Conservation (phyloP, 2,797 vertebrate genomes). For the Nannoperca obscura region DNA sequence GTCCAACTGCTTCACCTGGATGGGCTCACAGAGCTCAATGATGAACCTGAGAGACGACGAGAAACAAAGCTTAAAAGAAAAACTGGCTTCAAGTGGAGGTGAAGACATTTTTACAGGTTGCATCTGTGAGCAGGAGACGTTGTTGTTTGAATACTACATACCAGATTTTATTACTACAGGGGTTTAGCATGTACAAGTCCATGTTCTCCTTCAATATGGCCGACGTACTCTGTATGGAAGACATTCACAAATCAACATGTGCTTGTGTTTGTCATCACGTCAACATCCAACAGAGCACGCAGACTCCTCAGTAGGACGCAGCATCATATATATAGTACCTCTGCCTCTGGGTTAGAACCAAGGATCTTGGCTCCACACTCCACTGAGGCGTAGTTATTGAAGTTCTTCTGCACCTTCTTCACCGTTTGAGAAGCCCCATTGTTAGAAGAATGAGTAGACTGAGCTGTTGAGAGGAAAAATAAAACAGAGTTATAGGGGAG, state of each 20-base stretch:
- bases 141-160: conserved; percentile 20
- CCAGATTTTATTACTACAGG: conserved; percentile 98
- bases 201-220: conserved; percentile 97
- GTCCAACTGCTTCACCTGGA: conserved; percentile 97
- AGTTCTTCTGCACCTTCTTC: conserved; percentile 95
- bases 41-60: conserved; percentile 89
- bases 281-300: not conserved
- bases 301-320: not conserved
- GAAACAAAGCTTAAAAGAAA: not conserved
- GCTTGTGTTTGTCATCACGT: not conserved
- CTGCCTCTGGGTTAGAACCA: conserved; percentile 94
- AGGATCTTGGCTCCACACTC: conserved; percentile 98
- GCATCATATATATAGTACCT: conserved; percentile 83
- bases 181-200: conserved; percentile 98
- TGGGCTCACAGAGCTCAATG: conserved; percentile 98
- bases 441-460: conserved; percentile 89
- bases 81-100: not conserved
- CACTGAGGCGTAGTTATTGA: conserved; percentile 97
- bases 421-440: conserved; percentile 85
- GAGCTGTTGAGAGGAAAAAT: conserved; percentile 75
- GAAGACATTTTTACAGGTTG: not conserved
- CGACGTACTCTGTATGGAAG: conserved; percentile 91
- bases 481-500: accelerated
- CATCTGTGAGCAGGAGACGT: not conserved
- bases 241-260: conserved; percentile 1